Evolutionary conservation across 2,888 invertebrate species (phyloP).

Genomic region (Myopa tessellatipennis): DNA sequence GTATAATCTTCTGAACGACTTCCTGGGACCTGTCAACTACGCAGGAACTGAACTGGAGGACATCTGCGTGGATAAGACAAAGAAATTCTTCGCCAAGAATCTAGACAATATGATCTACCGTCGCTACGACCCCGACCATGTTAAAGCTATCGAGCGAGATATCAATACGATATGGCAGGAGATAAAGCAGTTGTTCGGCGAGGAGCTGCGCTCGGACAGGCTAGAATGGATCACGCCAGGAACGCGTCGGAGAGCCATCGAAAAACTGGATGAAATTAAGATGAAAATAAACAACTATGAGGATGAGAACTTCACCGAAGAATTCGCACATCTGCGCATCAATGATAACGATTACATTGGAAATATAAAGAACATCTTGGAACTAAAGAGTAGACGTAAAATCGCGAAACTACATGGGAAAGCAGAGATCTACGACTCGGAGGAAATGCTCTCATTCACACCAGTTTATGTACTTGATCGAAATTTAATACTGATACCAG

Average conservation of each 20-base stretch:
- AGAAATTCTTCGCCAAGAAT: conserved; percentile 57
- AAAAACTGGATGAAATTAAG: conserved; percentile 56
- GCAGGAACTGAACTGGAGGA: conserved; percentile 42
- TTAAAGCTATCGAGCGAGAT: conserved; percentile 52
- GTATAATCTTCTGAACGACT: conserved; percentile 54
- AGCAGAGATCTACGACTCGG: conserved; percentile 51
- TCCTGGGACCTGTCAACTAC: conserved; percentile 48
- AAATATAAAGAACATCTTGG: conserved; percentile 48
- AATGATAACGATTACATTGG: conserved; percentile 51
- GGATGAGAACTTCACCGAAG: conserved; percentile 53
- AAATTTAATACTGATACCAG: conserved; percentile 59
- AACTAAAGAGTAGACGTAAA: not conserved
- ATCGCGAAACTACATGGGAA: conserved; percentile 51
- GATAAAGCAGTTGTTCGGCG: conserved; percentile 55
- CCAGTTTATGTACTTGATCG: conserved; percentile 58
- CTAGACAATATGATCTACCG: conserved; percentile 63
- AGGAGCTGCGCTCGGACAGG: conserved; percentile 48
- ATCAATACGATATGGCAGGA: conserved; percentile 59
- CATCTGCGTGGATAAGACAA: conserved; percentile 53
- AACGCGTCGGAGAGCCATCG: conserved; percentile 53
- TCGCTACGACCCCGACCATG: conserved; percentile 50
- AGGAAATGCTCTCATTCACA: conserved; percentile 53
- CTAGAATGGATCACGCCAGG: conserved; percentile 54
- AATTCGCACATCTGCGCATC: conserved; percentile 53
- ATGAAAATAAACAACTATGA: conserved; percentile 56